Conservation (phyloP, 2,888 invertebrate species). For the Nomada hirtipes region DNA sequence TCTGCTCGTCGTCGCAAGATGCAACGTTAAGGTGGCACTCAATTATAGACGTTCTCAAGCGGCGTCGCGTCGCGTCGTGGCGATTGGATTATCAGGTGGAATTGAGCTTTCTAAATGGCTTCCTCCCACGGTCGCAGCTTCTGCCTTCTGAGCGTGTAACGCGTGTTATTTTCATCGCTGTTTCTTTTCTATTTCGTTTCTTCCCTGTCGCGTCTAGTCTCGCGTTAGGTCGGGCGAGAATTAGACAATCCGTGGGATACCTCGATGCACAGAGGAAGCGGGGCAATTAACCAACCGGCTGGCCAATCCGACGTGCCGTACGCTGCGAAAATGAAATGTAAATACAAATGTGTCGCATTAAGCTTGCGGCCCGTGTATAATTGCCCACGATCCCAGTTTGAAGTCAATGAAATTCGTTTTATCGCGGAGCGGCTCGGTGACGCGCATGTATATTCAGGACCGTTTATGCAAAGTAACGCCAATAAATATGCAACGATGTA, state of each 20-base stretch:
- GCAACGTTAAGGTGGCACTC: conserved; percentile 30
- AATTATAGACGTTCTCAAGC: conserved; percentile 49
- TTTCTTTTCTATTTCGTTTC: neutral
- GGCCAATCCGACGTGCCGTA: conserved; percentile 3
- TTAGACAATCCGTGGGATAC: neutral
- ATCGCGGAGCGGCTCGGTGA: conserved; percentile 42
- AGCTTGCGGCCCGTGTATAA: conserved; percentile 38
- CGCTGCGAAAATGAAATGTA: conserved; percentile 56
- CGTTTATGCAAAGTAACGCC: conserved; percentile 66
- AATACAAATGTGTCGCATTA: conserved; percentile 62
- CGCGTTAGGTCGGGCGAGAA: neutral
- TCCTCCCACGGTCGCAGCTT: conserved; percentile 53
- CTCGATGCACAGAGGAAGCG: neutral
- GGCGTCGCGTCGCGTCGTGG: neutral
- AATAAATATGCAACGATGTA: conserved; percentile 71
- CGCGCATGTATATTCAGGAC: conserved; percentile 64
- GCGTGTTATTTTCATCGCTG: conserved; percentile 3
- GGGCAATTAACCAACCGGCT: conserved; percentile 35
- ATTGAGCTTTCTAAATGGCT: conserved; percentile 57
- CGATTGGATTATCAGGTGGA: conserved; percentile 58
- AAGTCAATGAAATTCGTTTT: conserved; percentile 59
- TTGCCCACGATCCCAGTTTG: conserved; percentile 50
- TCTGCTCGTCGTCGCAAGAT: neutral
- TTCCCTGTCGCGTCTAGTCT: too few species aligned
- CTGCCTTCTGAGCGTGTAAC: conserved; percentile 31